Evolutionary conservation across 2,797 vertebrate species (phyloP).

Genomic region (Chrosomus eos): DNA sequence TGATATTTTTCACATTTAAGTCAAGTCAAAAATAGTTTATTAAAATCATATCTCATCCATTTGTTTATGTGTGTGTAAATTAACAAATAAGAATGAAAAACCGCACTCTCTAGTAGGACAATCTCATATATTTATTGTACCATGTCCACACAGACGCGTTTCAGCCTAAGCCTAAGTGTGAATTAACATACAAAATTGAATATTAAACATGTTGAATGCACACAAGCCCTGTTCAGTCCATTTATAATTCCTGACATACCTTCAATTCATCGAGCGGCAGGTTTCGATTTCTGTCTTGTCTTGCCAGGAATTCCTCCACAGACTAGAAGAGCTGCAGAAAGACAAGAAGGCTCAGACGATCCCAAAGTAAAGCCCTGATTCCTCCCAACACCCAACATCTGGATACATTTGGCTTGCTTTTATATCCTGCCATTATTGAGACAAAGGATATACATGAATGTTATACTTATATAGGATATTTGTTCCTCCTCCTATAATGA

Average conservation of each 20-base stretch:
- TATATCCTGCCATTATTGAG: constrained; percentile 33
- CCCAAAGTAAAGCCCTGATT: constrained; percentile 31
- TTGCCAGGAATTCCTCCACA: constrained; percentile 63
- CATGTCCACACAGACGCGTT: no score
- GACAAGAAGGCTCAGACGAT: constrained; percentile 29
- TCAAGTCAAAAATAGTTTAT: not conserved
- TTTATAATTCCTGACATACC: constrained; percentile 58
- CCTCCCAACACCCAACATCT: constrained; percentile 60
- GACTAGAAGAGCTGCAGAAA: constrained; percentile 49
- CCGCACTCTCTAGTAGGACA: no score
- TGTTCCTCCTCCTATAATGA: not conserved
- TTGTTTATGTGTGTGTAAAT: not conserved
- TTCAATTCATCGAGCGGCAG: constrained; percentile 54
- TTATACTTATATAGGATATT: constrained; percentile 12
- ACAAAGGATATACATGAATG: not conserved
- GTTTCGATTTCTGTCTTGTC: constrained; percentile 60
- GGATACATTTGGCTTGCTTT: constrained; percentile 56
- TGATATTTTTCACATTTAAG: not conserved
- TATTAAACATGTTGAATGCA: constrained; percentile 34
- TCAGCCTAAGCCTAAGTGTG: no score
- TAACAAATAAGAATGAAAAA: no score
- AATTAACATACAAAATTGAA: not conserved
- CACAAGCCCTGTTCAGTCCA: constrained; percentile 30
- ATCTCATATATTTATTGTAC: no score
- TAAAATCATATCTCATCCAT: not conserved